Conservation (phyloP, 2,113 vertebrate species). For the Ciconia stormi region DNA sequence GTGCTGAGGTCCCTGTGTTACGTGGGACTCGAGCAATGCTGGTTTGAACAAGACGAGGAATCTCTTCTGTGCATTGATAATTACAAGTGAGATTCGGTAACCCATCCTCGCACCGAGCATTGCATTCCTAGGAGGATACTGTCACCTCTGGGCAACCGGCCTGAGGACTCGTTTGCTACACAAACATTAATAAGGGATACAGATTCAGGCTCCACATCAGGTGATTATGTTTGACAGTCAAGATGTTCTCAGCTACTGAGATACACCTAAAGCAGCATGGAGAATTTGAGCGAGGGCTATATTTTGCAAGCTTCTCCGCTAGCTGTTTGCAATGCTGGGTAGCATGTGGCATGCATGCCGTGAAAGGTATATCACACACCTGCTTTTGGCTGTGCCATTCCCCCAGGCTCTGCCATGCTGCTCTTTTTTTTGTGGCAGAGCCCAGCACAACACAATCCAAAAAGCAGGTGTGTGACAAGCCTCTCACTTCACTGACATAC, state of each 20-base stretch:
- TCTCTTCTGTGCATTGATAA: not conserved
- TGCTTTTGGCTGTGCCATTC: not conserved
- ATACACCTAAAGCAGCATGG: not conserved
- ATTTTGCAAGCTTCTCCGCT: not conserved
- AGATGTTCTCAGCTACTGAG: not conserved
- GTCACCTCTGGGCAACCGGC: not conserved
- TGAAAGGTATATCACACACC: not conserved
- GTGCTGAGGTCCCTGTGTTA: not conserved
- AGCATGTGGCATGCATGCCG: not conserved
- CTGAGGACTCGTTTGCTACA: not conserved
- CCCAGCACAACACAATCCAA: not conserved
- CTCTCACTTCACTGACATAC: not conserved
- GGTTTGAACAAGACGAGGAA: not conserved
- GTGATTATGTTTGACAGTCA: not conserved
- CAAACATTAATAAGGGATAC: not conserved
- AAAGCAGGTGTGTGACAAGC: constrained; percentile 7
- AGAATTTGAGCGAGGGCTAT: accelerated
- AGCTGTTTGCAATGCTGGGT: not conserved
- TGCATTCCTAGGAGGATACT: not conserved
- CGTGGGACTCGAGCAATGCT: not conserved
- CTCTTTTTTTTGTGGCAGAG: not conserved
- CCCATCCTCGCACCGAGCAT: not conserved
- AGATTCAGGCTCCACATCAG: not conserved
- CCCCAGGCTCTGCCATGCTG: not conserved
- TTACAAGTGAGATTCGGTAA: accelerated